Conservation (phyloP, 2,113 vertebrate species). For the Micromys minutus region DNA sequence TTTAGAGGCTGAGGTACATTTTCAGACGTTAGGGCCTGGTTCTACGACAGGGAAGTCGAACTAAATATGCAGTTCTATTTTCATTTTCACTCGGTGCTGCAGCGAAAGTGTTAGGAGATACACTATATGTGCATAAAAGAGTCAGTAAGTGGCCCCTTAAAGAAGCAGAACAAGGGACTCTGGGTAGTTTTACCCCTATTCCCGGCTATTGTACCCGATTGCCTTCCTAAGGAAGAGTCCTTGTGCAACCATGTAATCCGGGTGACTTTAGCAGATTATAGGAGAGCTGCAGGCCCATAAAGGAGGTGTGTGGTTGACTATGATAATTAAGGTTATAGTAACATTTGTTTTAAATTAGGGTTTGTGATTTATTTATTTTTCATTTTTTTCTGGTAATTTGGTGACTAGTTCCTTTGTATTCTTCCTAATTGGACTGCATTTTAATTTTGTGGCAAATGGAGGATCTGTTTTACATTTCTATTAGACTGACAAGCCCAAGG, state of each 20-base stretch:
- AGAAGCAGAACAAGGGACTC: slow-evolving; percentile 62
- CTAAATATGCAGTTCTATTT: slow-evolving; percentile 82
- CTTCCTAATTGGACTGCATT: slow-evolving; percentile 71
- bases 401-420: slow-evolving; percentile 59
- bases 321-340: slow-evolving; percentile 47
- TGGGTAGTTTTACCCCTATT: slow-evolving; percentile 66
- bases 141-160: slow-evolving; percentile 71
- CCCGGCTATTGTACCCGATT: background rate
- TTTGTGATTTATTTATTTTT: slow-evolving; percentile 42
- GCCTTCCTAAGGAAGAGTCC: slow-evolving; percentile 13
- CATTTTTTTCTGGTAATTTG: slow-evolving; percentile 40
- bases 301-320: slow-evolving; percentile 39
- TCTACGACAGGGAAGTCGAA: slow-evolving; percentile 66
- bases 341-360: slow-evolving; percentile 73
- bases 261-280: background rate
- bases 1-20: slow-evolving; percentile 71
- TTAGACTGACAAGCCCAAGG: slow-evolving; percentile 58
- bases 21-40: slow-evolving; percentile 74
- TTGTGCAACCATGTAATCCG: slow-evolving; percentile 12
- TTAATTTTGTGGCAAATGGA: slow-evolving; percentile 72
- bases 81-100: slow-evolving; percentile 76
- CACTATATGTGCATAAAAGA: slow-evolving; percentile 74
- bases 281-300: background rate
- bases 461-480: slow-evolving; percentile 71
- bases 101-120: slow-evolving; percentile 73